Percentiles rank a stretch among this genome's conserved stretches.
Evolutionary conservation across 92 coral and sea anemone genomes (phyloP).

Genomic region (Parazoanthus atlanticus): DNA sequence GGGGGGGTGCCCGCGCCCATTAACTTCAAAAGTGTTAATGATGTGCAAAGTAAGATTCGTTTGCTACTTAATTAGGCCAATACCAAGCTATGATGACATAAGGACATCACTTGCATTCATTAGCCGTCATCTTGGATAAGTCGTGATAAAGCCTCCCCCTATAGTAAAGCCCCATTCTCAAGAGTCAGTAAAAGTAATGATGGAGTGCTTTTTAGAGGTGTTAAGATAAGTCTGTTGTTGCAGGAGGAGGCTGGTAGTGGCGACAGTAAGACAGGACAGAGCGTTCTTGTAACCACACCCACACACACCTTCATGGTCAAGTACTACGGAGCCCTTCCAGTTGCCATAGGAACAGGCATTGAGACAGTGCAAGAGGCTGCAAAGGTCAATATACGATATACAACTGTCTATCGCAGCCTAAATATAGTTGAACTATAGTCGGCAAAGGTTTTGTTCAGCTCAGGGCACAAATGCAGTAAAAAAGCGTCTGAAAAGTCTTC

Average conservation of each 20-base stretch:
- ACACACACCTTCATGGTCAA: conserved; percentile 89
- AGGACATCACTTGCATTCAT: neutral
- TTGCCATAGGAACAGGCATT: conserved; percentile 96
- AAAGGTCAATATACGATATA: conserved; percentile 56
- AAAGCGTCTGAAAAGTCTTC: too few species aligned
- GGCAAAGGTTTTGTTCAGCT: neutral
- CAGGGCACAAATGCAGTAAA: neutral
- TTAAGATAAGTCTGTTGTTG: neutral
- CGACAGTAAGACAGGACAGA: conserved; percentile 47
- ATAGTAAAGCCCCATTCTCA: neutral
- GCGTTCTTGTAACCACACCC: conserved; percentile 56
- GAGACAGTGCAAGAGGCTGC: conserved; percentile 98
- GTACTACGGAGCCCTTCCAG: conserved; percentile 96
- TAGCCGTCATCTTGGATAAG: neutral
- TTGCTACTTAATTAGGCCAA: too few species aligned
- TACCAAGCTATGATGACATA: too few species aligned
- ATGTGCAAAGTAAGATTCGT: too few species aligned
- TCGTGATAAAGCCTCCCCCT: too few species aligned
- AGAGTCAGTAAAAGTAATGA: neutral
- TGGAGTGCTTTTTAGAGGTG: neutral
- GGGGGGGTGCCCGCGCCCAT: too few species aligned
- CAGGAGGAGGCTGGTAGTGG: conserved; percentile 56
- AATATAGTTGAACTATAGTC: neutral
- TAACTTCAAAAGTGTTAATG: too few species aligned
- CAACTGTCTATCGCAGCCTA: neutral